These are phyloP conservation scores for Aphelenchoides bicaudatus DNA, from an alignment of 2,888 invertebrate species.

Conservation along the genomic window DNA sequence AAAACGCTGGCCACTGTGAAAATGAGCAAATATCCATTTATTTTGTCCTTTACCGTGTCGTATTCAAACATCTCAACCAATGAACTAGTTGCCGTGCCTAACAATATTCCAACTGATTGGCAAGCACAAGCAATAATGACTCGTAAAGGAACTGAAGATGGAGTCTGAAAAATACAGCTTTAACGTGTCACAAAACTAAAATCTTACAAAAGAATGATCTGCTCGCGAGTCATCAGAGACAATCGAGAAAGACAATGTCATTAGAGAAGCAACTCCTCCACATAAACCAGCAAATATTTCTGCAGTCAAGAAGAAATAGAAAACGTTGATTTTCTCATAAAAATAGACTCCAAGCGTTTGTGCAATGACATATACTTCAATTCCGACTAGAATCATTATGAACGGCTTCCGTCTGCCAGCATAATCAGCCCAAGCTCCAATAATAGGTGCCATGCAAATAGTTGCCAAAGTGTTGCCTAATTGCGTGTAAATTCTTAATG, in stretches of 20 bases:
- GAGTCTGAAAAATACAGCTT: constrained; percentile 32
- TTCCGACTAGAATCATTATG: not conserved
- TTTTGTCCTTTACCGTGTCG: constrained; percentile 3
- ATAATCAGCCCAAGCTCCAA: constrained; percentile 51
- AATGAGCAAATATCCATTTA: not conserved
- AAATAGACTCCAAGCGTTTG: constrained; percentile 5
- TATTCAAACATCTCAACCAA: constrained; percentile 11
- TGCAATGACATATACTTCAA: not conserved
- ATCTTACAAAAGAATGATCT: constrained; percentile 20
- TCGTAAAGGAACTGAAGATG: constrained; percentile 45
- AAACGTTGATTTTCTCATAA: constrained; percentile 35
- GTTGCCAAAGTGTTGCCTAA: constrained; percentile 40
- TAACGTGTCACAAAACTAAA: not conserved
- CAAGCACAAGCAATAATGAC: constrained; percentile 46
- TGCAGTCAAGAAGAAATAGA: constrained; percentile 39
- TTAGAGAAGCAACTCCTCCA: constrained; percentile 43
- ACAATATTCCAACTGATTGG: constrained; percentile 40
- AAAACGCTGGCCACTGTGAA: constrained; percentile 5
- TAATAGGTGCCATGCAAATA: constrained; percentile 40
- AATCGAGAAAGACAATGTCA: constrained; percentile 42
- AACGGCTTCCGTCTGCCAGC: constrained; percentile 21
- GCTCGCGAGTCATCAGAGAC: constrained; percentile 48
- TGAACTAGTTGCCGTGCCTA: constrained; percentile 29
- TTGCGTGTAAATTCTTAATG: constrained; percentile 48
- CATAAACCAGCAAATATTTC: constrained; percentile 37